Evolutionary conservation across 2,888 invertebrate species (phyloP).

Genomic region (Xylota segnis): DNA sequence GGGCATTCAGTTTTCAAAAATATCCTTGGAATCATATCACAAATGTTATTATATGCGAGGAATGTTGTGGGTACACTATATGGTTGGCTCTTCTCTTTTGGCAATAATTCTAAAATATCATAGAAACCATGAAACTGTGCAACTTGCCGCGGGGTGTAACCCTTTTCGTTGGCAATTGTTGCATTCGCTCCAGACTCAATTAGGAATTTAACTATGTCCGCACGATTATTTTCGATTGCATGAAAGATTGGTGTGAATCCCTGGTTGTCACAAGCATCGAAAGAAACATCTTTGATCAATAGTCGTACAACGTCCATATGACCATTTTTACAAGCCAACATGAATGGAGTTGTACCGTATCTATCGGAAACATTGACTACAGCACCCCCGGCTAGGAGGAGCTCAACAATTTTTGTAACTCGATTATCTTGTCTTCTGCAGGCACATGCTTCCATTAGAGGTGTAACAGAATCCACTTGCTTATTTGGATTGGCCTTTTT

Average conservation of each 20-base stretch:
- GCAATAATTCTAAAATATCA: constrained; percentile 82
- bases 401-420: constrained; percentile 77
- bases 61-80: constrained; percentile 81
- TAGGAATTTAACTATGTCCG: constrained; percentile 81
- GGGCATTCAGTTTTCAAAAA: constrained; percentile 83
- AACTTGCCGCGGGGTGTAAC: constrained; percentile 82
- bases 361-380: constrained; percentile 82
- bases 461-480: constrained; percentile 81
- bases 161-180: constrained; percentile 80
- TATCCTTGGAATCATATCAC: constrained; percentile 83
- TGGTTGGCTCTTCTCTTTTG: constrained; percentile 76
- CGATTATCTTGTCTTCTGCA: constrained; percentile 65
- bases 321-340: constrained; percentile 82
- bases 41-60: constrained; percentile 80
- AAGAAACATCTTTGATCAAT: constrained; percentile 80
- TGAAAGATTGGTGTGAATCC: constrained; percentile 83
- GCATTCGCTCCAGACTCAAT: constrained; percentile 81
- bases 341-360: constrained; percentile 83
- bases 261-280: constrained; percentile 82
- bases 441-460: constrained; percentile 82
- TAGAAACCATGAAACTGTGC: constrained; percentile 83
- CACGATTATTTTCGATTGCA: constrained; percentile 83
- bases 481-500: constrained; percentile 80
- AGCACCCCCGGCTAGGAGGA: constrained; percentile 80
- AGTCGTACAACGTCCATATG: constrained; percentile 79